Percentiles rank a stretch among this genome's conserved stretches.
Conservation (phyloP, 2,797 vertebrate species). For the Iguana delicatissima region DNA sequence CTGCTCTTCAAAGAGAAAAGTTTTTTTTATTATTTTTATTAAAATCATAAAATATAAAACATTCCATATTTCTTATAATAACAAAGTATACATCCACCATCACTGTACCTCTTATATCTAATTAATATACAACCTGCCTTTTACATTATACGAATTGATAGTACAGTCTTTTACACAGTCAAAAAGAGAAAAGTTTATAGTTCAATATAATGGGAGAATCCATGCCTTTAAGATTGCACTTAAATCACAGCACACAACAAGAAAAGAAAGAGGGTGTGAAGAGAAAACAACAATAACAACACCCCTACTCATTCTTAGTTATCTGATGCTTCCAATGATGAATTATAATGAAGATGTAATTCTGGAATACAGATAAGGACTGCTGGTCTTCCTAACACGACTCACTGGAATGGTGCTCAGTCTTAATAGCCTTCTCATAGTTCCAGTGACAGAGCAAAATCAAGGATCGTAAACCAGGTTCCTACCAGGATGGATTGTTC, state of each 20-base stretch:
- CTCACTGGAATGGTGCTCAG: neutral
- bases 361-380: neutral
- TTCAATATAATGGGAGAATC: neutral
- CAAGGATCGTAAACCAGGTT: neutral
- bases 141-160: too few species aligned
- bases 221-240: neutral
- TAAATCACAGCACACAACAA: neutral
- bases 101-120: too few species aligned
- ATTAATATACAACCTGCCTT: too few species aligned
- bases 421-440: neutral
- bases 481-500: neutral
- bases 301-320: neutral
- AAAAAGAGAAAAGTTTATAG: neutral
- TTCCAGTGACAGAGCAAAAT: neutral
- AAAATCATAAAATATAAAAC: too few species aligned
- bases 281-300: neutral
- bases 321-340: neutral
- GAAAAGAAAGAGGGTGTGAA: neutral
- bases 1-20: neutral
- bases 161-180: too few species aligned
- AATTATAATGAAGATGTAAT: neutral
- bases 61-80: too few species aligned
- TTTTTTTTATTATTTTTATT: too few species aligned
- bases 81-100: too few species aligned
- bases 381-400: conserved; percentile 23